A percentile compares a stretch with the other conserved stretches of the same genome.
phyloP scores from a whole-genome alignment of 1,140 invertebrate genomes.

The Bombus pyrosoma region DNA sequence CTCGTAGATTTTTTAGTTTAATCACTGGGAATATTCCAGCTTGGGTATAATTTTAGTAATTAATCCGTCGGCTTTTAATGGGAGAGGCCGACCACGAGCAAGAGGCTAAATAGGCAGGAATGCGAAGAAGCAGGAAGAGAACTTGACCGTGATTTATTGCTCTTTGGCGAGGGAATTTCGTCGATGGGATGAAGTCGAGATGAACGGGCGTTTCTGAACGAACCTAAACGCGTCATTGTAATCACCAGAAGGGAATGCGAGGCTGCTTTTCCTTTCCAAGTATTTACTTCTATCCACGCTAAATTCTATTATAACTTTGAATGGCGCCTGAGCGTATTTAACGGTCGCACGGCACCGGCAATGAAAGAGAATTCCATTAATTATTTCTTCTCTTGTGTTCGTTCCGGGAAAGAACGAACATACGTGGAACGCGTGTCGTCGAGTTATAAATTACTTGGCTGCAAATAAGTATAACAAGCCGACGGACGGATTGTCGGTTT shows the following conservation, averaged over 20 bases:
- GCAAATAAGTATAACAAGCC: conserved; percentile 50
- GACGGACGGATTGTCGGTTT: conserved; percentile 35
- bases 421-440: conserved; percentile 7
- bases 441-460: conserved; percentile 47
- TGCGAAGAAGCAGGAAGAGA: too few relatives aligned
- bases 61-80: conserved; percentile 70
- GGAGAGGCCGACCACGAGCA: conserved; percentile 17
- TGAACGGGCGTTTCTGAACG: too few relatives aligned
- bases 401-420: background rate
- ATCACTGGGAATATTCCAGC: conserved; percentile 58
- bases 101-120: conserved; percentile 40
- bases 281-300: background rate
- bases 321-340: background rate
- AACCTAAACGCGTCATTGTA: background rate
- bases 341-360: background rate
- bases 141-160: too few relatives aligned
- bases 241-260: background rate
- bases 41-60: conserved; percentile 70
- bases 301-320: conserved; percentile 16
- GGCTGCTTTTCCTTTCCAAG: background rate
- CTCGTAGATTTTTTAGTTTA: conserved; percentile 72
- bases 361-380: conserved; percentile 36
- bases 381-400: background rate
- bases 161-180: background rate
- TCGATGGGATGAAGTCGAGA: background rate